A percentile compares a stretch with the other conserved stretches of the same genome.
Conservation (phyloP, 2,797 vertebrate genomes). For the Danio aesculapii region DNA sequence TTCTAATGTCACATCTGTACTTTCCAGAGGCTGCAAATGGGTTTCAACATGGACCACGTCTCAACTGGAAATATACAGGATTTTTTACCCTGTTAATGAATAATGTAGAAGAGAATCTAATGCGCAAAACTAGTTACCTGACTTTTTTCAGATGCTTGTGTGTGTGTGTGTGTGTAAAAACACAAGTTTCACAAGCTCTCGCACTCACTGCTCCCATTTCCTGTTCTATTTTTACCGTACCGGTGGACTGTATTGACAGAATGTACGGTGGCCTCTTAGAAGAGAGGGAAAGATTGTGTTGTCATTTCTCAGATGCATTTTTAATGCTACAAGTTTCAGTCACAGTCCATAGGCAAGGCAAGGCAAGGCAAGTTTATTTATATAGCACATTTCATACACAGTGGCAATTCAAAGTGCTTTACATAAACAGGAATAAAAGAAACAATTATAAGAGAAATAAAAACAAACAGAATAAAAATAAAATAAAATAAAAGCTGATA, state of each 20-base stretch:
- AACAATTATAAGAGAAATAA: no score
- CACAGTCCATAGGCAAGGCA: no score
- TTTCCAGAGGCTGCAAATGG: conserved; percentile 39
- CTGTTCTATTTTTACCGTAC: conserved; percentile 62
- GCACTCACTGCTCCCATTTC: conserved; percentile 58
- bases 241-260: conserved; percentile 39
- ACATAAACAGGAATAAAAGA: no score
- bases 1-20: conserved; percentile 49
- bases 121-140: conserved; percentile 58
- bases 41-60: conserved; percentile 26
- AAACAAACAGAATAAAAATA: no score
- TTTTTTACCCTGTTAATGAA: conserved; percentile 58
- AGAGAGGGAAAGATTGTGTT: conserved; percentile 42
- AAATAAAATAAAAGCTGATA: no score
- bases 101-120: conserved; percentile 59
- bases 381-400: no score
- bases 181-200: conserved; percentile 24
- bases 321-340: conserved; percentile 57
- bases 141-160: conserved; percentile 48
- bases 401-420: no score
- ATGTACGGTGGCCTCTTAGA: conserved; percentile 23
- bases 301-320: conserved; percentile 63
- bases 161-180: not conserved
- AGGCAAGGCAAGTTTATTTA: no score
- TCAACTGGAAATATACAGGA: conserved; percentile 38